Percentiles rank a stretch among this genome's conserved stretches.
Conservation (phyloP, 2,797 vertebrate genomes). For the Tamandua tetradactyla region DNA sequence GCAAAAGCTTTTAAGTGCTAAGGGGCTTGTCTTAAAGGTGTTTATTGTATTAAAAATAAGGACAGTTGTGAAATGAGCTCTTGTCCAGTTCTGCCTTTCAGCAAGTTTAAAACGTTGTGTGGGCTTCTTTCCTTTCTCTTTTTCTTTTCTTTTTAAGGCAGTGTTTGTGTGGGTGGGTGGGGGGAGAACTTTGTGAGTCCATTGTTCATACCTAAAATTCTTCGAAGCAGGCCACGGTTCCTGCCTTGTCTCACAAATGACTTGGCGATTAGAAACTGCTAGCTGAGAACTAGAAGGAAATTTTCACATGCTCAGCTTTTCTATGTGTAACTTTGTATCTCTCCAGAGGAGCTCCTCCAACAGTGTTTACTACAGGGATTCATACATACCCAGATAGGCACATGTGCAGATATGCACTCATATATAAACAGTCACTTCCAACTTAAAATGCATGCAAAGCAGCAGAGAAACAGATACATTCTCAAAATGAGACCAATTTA, state of each 20-base stretch:
- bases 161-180: background rate
- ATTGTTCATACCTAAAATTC: conserved; percentile 84
- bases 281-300: conserved; percentile 40
- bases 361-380: rapidly evolving
- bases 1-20: conserved; percentile 66
- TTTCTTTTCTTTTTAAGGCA: background rate
- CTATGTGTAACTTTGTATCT: background rate
- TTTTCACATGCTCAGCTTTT: conserved; percentile 20
- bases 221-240: conserved; percentile 64
- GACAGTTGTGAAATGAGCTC: conserved; percentile 61
- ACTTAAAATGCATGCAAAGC: background rate
- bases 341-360: background rate
- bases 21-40: conserved; percentile 33
- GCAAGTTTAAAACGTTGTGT: conserved; percentile 7
- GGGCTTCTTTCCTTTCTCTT: background rate
- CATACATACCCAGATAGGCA: rapidly evolving
- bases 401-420: rapidly evolving
- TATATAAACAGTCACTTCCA: rapidly evolving
- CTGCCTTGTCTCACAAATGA: conserved; percentile 69
- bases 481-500: background rate
- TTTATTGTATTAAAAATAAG: conserved; percentile 65
- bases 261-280: conserved; percentile 73
- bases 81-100: conserved; percentile 54
- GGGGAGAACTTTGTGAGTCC: conserved; percentile 54
- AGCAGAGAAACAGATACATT: rapidly evolving